A percentile compares a stretch with the other conserved stretches of the same genome.
Evolutionary conservation across 2,797 vertebrate genomes (phyloP).

Genomic region (Jordanella pulchra): DNA sequence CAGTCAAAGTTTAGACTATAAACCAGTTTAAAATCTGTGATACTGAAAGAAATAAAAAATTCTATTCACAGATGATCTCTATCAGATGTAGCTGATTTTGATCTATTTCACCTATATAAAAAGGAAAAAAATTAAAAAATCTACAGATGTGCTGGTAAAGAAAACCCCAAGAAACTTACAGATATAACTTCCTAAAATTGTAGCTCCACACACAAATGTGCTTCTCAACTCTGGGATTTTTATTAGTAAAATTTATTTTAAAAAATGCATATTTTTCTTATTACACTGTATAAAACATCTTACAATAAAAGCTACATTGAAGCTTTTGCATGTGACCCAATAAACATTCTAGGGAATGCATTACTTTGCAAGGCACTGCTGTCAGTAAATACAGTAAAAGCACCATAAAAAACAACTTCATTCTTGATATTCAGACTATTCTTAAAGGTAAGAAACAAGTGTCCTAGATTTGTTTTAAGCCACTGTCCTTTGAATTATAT

Average conservation of each 20-base stretch:
- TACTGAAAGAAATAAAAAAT: background rate
- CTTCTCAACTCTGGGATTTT: background rate
- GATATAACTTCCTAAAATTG: background rate
- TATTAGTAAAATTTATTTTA: background rate
- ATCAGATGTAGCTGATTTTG: background rate
- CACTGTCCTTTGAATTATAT: background rate
- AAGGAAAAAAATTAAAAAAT: background rate
- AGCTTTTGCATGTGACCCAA: background rate
- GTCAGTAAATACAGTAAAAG: background rate
- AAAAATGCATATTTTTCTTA: background rate
- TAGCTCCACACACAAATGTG: background rate
- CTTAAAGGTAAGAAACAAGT: slow-evolving; percentile 4
- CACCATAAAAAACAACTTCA: background rate
- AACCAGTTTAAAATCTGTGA: background rate
- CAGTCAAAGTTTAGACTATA: background rate
- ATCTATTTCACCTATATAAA: background rate
- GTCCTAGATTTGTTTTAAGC: background rate
- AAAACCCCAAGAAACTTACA: background rate
- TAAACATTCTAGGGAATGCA: background rate
- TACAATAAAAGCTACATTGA: background rate
- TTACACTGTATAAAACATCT: background rate
- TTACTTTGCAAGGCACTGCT: background rate
- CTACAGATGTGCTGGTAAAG: background rate
- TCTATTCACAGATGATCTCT: background rate
- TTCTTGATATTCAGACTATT: background rate